phyloP scores from a whole-genome alignment of 2,797 vertebrate species.

The Scarus forsteni region DNA sequence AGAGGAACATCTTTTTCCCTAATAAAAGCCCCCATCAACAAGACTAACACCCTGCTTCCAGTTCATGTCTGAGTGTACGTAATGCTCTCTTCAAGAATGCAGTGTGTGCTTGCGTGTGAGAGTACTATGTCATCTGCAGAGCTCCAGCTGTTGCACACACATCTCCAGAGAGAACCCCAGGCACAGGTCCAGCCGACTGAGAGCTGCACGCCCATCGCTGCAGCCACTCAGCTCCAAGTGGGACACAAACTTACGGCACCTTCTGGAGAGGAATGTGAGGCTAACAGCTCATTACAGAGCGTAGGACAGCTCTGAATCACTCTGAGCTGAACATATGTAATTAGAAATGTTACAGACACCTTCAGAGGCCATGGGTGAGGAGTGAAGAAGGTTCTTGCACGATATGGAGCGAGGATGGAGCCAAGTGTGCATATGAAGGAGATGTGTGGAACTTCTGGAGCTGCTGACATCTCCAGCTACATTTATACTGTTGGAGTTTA shows the following conservation, averaged over 20 bases:
- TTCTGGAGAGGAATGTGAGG: constrained; percentile 16
- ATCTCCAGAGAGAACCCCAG: constrained; percentile 37
- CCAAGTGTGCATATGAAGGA: constrained; percentile 27
- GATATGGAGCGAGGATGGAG: background rate
- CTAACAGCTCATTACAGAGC: constrained; percentile 28
- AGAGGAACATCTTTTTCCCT: too few species aligned
- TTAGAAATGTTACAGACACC: background rate
- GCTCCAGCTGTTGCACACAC: constrained; percentile 58
- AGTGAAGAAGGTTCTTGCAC: background rate
- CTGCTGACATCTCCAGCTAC: constrained; percentile 11
- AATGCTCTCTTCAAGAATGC: constrained; percentile 12
- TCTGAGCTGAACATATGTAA: background rate
- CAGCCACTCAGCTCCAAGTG: constrained; percentile 46
- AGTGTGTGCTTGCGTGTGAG: constrained; percentile 39
- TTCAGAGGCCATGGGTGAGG: background rate
- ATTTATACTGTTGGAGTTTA: background rate
- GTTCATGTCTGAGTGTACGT: background rate
- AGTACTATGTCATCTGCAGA: constrained; percentile 25
- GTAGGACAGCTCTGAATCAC: background rate
- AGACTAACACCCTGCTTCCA: constrained; percentile 11
- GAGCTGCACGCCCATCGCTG: constrained; percentile 24
- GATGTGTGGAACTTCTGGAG: background rate
- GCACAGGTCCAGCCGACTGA: constrained; percentile 35
- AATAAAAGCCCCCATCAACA: background rate
- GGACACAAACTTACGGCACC: constrained; percentile 13